These are phyloP conservation scores for Norana najaformis DNA, from an alignment of 2,888 invertebrate genomes.

Conservation along the genomic window DNA sequence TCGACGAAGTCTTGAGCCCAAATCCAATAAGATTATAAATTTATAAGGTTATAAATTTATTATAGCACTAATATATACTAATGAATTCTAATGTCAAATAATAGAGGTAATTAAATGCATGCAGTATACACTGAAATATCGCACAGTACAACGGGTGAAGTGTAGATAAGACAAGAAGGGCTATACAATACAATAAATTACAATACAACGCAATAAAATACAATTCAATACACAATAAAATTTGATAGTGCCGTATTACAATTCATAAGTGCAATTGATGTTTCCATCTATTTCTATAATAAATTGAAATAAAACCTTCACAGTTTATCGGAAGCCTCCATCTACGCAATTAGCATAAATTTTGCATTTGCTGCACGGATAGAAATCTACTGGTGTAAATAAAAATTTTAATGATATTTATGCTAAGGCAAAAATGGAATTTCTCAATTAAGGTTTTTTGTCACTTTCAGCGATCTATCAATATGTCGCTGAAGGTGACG, in stretches of 20 bases:
- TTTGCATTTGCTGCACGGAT: background rate
- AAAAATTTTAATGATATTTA: background rate
- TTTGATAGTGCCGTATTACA: background rate
- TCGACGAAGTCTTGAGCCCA: too few species aligned
- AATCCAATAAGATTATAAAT: too few species aligned
- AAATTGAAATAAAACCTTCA: background rate
- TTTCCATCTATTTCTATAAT: too few species aligned
- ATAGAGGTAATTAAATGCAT: too few species aligned
- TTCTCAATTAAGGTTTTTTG: background rate
- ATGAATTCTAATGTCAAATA: too few species aligned
- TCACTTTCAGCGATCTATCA: background rate
- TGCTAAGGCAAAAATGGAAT: background rate
- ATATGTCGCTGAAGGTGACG: background rate
- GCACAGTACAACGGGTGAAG: too few species aligned
- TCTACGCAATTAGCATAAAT: background rate
- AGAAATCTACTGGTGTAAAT: background rate
- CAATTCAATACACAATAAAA: background rate
- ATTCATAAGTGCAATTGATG: background rate
- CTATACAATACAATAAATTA: background rate
- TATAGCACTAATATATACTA: too few species aligned
- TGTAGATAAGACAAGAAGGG: too few species aligned
- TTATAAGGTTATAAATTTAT: too few species aligned
- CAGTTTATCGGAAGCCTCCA: background rate
- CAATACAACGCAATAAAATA: background rate
- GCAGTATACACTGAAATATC: too few species aligned